Percentiles rank a stretch among this genome's conserved stretches.
phyloP scores from a whole-genome alignment of 1,140 invertebrate genomes.

The Orussus abietinus region DNA sequence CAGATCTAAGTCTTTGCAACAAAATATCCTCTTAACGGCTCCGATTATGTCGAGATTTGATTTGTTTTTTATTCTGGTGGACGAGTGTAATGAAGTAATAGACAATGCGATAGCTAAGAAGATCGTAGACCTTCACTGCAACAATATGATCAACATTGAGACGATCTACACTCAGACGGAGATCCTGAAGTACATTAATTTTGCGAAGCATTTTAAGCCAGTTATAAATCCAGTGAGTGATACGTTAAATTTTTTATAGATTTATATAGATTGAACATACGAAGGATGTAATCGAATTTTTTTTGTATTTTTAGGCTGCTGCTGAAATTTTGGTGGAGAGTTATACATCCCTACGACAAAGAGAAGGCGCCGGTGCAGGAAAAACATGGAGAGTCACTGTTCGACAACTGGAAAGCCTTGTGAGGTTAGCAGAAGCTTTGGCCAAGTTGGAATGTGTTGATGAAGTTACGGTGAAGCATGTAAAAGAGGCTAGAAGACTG shows the following conservation, averaged over 20 bases:
- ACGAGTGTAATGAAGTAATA: slow-evolving; percentile 90
- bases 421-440: slow-evolving; percentile 93
- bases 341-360: slow-evolving; percentile 82
- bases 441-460: slow-evolving; percentile 94
- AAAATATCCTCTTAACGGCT: slow-evolving; percentile 90
- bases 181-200: slow-evolving; percentile 91
- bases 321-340: slow-evolving; percentile 81
- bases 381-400: slow-evolving; percentile 95
- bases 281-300: not conserved
- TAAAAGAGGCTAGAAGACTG: slow-evolving; percentile 85
- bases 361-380: slow-evolving; percentile 69
- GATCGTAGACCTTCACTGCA: slow-evolving; percentile 92
- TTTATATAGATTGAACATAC: no score
- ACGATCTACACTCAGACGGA: slow-evolving; percentile 81
- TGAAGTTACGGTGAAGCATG: slow-evolving; percentile 81
- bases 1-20: slow-evolving; percentile 87
- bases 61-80: slow-evolving; percentile 96
- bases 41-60: slow-evolving; percentile 99
- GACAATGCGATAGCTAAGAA: slow-evolving; percentile 95
- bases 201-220: slow-evolving; percentile 95
- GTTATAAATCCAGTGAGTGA: slow-evolving; percentile 66
- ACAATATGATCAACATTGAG: slow-evolving; percentile 71
- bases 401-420: slow-evolving; percentile 97
- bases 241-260: no score
- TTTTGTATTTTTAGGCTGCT: slow-evolving; percentile 62